A percentile compares a stretch with the other conserved stretches of the same genome.
phyloP scores from a whole-genome alignment of 2,888 invertebrate genomes.

The Drosophila nigritarsus region DNA sequence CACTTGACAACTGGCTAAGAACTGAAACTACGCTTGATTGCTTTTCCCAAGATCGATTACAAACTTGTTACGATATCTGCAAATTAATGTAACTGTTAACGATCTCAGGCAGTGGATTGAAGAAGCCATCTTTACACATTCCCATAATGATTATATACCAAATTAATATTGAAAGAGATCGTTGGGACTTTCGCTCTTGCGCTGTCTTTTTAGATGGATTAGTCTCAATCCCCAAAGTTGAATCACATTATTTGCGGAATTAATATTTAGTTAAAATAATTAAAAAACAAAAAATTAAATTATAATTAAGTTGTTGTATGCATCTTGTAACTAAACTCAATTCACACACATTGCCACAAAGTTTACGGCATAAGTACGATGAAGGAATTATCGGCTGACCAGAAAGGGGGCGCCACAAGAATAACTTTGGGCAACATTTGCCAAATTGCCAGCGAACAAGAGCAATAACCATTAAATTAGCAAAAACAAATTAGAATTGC shows the following conservation, averaged over 20 bases:
- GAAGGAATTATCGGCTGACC: background rate
- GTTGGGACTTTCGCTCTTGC: background rate
- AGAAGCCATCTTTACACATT: background rate
- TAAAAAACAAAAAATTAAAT: background rate
- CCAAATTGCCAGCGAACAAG: constrained; percentile 34
- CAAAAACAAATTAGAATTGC: constrained; percentile 77
- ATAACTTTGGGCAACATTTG: constrained; percentile 30
- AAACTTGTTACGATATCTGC: background rate
- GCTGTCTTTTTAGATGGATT: background rate
- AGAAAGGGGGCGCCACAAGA: background rate
- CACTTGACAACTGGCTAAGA: background rate
- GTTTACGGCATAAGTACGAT: background rate
- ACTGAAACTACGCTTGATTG: background rate
- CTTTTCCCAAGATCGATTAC: background rate
- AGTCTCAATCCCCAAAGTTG: background rate
- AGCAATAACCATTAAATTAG: constrained; percentile 54
- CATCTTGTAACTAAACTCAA: background rate
- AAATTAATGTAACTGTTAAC: background rate
- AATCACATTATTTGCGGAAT: background rate
- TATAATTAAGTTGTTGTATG: background rate
- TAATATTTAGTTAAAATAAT: background rate
- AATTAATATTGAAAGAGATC: background rate
- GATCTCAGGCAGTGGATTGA: background rate
- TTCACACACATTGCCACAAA: background rate
- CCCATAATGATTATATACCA: background rate